Percentiles rank a stretch among this genome's conserved stretches.
phyloP scores from a whole-genome alignment of 2,888 invertebrate genomes.

The Heliconius aoede region DNA sequence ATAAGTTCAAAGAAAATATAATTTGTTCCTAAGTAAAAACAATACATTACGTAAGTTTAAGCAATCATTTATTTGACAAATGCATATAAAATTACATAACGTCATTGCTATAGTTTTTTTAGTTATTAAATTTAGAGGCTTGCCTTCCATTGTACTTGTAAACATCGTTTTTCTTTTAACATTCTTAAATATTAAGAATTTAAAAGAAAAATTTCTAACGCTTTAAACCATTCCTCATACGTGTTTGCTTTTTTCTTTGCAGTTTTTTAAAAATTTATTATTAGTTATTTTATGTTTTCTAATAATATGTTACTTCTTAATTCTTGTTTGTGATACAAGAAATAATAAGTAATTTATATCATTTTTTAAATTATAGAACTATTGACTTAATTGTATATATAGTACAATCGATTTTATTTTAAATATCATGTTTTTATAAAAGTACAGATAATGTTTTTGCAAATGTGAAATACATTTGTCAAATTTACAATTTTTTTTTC shows the following conservation, averaged over 20 bases:
- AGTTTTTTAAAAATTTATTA: background rate
- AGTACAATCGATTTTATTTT: constrained; percentile 8
- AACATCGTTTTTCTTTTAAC: constrained; percentile 3
- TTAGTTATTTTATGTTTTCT: background rate
- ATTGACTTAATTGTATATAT: background rate
- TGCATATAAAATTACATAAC: constrained; percentile 12
- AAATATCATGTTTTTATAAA: background rate
- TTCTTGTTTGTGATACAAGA: constrained; percentile 60
- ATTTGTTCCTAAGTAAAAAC: constrained; percentile 13
- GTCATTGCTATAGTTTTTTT: background rate
- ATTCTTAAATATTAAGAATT: background rate
- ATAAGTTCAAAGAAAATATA: constrained; percentile 5
- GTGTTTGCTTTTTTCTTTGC: background rate
- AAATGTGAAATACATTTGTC: background rate
- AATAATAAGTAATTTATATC: constrained; percentile 49
- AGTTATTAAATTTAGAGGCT: constrained; percentile 39
- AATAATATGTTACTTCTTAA: constrained; percentile 51
- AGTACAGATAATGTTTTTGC: constrained; percentile 1
- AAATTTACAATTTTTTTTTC: constrained; percentile 5
- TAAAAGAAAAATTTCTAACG: constrained; percentile 5
- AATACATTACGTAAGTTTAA: background rate
- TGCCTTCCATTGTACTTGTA: constrained; percentile 33
- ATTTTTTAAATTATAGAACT: background rate
- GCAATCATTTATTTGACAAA: constrained; percentile 1
- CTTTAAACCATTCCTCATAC: constrained; percentile 30